phyloP scores from a whole-genome alignment of 2,888 invertebrate species.

The Drosophila trichaetosa region DNA sequence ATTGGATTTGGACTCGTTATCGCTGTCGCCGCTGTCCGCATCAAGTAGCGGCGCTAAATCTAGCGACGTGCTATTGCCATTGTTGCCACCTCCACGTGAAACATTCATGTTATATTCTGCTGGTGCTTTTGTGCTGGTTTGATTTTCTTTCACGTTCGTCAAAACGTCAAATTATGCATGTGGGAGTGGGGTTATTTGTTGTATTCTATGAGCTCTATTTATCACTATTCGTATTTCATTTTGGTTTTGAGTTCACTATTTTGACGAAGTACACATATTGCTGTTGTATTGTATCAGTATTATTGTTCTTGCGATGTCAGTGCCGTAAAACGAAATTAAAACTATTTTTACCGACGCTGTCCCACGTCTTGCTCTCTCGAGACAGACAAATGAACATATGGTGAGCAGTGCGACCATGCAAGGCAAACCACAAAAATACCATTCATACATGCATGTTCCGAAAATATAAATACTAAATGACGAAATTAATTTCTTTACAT shows the following conservation, averaged over 20 bases:
- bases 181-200: conserved; percentile 1
- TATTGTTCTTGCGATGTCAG: conserved; percentile 29
- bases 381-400: conserved; percentile 51
- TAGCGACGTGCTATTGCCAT: conserved; percentile 50
- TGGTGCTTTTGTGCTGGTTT: conserved; percentile 25
- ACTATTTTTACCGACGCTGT: conserved; percentile 58
- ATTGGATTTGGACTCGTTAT: conserved; percentile 48
- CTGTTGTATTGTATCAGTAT: conserved; percentile 8
- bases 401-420: conserved; percentile 36
- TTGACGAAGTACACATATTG: conserved; percentile 18
- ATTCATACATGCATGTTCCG: not conserved
- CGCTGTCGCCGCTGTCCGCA: conserved; percentile 42
- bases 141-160: conserved; percentile 24
- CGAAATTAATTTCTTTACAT: not conserved
- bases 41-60: conserved; percentile 69
- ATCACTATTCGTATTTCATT: conserved; percentile 21
- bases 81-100: conserved; percentile 59
- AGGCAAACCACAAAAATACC: not conserved
- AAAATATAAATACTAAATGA: conserved; percentile 7
- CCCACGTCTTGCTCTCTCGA: conserved; percentile 27
- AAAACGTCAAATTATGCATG: conserved; percentile 40
- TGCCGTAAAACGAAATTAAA: conserved; percentile 28
- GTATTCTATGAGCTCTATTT: conserved; percentile 10
- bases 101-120: conserved; percentile 66
- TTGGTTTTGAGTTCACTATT: conserved; percentile 10